Evolutionary conservation across 1,140 invertebrate species (phyloP).

Genomic region (Meloidogyne floridensis): DNA sequence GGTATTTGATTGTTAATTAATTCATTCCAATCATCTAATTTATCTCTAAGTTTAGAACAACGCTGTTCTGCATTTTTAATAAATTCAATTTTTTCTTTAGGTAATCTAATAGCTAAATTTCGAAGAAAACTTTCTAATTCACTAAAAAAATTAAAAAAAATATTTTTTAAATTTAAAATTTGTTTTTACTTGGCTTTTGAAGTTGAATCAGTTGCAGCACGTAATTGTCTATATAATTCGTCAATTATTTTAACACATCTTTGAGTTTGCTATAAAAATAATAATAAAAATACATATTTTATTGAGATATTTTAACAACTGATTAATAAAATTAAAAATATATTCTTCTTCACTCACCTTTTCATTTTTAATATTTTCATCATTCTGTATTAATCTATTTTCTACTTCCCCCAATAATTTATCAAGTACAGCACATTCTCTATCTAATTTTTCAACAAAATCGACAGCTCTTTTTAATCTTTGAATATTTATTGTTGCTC

Average conservation of each 20-base stretch:
- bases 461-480: constrained; percentile 44
- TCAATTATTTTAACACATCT: constrained; percentile 17
- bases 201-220: constrained; percentile 30
- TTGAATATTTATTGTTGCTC: constrained; percentile 34
- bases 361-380: not conserved
- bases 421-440: constrained; percentile 41
- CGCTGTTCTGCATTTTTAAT: constrained; percentile 28
- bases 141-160: not conserved
- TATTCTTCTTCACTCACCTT: not conserved
- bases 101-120: constrained; percentile 49
- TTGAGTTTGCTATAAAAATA: not conserved
- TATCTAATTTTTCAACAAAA: constrained; percentile 47
- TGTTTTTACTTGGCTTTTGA: constrained; percentile 36
- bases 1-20: not conserved
- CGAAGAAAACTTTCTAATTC: constrained; percentile 45
- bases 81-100: constrained; percentile 28
- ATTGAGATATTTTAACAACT: no score
- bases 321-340: no score
- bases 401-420: constrained; percentile 40
- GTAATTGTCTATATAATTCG: constrained; percentile 39
- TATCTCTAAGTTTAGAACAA: constrained; percentile 28
- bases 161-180: not conserved
- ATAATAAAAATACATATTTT: no score
- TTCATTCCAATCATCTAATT: constrained; percentile 34
- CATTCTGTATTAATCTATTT: constrained; percentile 17